phyloP scores from a whole-genome alignment of 2,888 invertebrate genomes.

The Agrotis segetum region DNA sequence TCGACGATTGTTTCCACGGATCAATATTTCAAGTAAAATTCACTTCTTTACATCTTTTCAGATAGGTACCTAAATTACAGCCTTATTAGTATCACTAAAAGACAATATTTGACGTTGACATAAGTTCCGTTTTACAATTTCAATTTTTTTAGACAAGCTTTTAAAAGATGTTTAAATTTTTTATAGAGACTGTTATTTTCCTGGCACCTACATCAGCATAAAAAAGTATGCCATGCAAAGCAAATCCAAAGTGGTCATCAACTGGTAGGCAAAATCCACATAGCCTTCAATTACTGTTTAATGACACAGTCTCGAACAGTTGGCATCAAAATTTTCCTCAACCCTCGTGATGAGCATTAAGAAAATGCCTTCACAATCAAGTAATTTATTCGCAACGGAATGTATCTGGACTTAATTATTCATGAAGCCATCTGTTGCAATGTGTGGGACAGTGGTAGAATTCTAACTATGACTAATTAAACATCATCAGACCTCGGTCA shows the following conservation, averaged over 20 bases:
- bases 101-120: too few relatives aligned
- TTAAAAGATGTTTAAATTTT: too few relatives aligned
- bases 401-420: slow-evolving; percentile 46
- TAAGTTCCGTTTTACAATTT: too few relatives aligned
- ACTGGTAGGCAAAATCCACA: not conserved
- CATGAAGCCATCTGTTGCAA: slow-evolving; percentile 51
- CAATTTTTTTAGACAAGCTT: too few relatives aligned
- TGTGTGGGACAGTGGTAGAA: slow-evolving; percentile 38
- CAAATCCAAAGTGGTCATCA: not conserved
- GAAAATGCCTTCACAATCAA: slow-evolving; percentile 32
- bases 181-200: too few relatives aligned
- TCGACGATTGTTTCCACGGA: not conserved
- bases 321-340: slow-evolving; percentile 15
- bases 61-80: too few relatives aligned
- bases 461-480: slow-evolving; percentile 57
- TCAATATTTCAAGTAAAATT: slow-evolving; percentile 14
- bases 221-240: not conserved
- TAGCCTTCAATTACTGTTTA: not conserved
- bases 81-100: too few relatives aligned
- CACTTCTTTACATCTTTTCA: too few relatives aligned
- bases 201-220: not conserved
- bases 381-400: slow-evolving; percentile 45
- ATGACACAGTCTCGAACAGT: not conserved
- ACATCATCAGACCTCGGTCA: slow-evolving; percentile 42
- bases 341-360: slow-evolving; percentile 25